Base-by-base conservation (phyloP, 2,888 invertebrate species). In the Dolomedes plantarius region DNA sequence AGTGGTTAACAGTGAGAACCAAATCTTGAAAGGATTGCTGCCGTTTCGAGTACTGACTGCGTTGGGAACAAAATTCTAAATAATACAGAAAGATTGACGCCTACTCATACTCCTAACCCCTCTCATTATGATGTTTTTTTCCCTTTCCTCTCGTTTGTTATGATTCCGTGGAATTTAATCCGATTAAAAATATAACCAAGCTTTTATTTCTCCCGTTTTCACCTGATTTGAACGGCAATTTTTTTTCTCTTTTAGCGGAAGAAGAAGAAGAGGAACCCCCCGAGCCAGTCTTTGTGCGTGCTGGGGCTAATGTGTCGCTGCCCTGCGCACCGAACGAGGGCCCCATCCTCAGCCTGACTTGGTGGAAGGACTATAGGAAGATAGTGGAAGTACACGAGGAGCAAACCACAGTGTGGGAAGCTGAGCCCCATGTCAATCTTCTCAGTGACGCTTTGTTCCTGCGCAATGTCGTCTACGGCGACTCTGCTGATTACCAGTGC, bases 401-500 rank as follows among this genome's bases (percentile, higher is more conserved):
- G n/a, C 80, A 83, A 69, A 87, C 76, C 29, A 79, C 75, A 1
- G 29, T 87, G 0, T 89, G 89, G 89, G 87, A 88, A 62, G 88
- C 88, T 7, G 88, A 82, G 28, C 88, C 86, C 11, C 88, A 88
- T 50, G 83, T 88, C 32, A 76, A 88, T 28, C 67, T 89, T 39
- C 71, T 88, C 13, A 82, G 87, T 7, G 89, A 88, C 64, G 85
- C 88, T 29, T 71, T 89, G 7, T 79, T 77, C 32, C 50, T 89
- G 29, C 67, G 73, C 1, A 67, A 76, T 28, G 89, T 88, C 1
- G 41, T 85, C n/a, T 88, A 88, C 39, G 73, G 36, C 5, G 89
- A 89, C 62, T 85, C 86, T n/a, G 89, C 88, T 16, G 88, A 89
- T 62, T 89, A 89, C 68, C 87, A 86, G 72, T 89, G 89, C 83